A percentile compares a stretch with the other conserved stretches of the same genome.
Conservation (phyloP, 2,797 vertebrate species). For the Lutjanus argentimaculatus region DNA sequence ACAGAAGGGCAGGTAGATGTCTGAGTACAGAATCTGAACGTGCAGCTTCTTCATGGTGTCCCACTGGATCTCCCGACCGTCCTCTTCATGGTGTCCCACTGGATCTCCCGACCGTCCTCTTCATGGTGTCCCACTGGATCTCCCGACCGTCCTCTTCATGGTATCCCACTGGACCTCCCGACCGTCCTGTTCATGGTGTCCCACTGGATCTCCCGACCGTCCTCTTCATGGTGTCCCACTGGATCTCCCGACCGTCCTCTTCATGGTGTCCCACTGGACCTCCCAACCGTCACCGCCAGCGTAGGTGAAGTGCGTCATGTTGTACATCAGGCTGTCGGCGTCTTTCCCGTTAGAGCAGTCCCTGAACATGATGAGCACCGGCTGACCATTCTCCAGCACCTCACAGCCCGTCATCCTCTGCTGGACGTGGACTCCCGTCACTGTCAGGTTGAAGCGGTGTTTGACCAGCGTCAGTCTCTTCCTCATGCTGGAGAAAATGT, state of each 20-base stretch:
- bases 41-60: neutral
- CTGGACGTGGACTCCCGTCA: neutral
- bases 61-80: constrained; percentile 14
- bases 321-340: constrained; percentile 9
- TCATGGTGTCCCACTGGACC: no score
- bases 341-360: neutral
- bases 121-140: no score
- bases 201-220: no score
- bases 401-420: neutral
- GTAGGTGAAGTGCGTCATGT: constrained; percentile 9
- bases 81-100: no score
- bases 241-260: no score
- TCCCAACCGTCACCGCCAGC: neutral
- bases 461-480: neutral
- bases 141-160: no score
- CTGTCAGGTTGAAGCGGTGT: neutral
- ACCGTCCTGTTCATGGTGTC: no score
- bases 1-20: constrained; percentile 11
- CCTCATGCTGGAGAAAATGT: neutral
- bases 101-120: no score
- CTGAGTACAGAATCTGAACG: neutral
- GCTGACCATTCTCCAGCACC: neutral
- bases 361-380: neutral
- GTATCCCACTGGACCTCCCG: no score
- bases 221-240: no score